Conservation (phyloP, 2,113 vertebrate species). For the Carassius gibelio region DNA sequence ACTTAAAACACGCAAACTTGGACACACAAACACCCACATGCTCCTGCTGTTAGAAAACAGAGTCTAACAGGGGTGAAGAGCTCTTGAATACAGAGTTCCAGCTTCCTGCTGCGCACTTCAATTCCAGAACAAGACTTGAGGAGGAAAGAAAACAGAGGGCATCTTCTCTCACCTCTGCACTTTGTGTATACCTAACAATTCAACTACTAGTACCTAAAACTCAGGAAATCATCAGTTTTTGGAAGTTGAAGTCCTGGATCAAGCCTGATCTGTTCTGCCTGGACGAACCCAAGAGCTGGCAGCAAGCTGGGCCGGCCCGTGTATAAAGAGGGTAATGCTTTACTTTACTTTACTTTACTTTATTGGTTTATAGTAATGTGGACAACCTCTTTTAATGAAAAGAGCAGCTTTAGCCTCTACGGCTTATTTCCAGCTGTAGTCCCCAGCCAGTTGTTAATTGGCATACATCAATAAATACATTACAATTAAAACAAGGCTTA, state of each 20-base stretch:
- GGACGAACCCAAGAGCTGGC: constrained; percentile 20
- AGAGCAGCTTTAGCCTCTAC: too few species aligned
- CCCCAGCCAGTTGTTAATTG: too few species aligned
- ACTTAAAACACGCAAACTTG: not conserved
- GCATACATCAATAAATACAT: too few species aligned
- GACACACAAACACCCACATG: not conserved
- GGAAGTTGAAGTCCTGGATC: constrained; percentile 49
- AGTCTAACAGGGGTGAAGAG: constrained; percentile 50
- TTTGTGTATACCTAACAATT: constrained; percentile 36
- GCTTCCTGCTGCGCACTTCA: constrained; percentile 47
- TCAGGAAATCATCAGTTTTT: constrained; percentile 34
- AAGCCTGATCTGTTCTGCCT: constrained; percentile 51
- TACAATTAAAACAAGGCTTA: too few species aligned
- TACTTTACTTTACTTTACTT: too few species aligned
- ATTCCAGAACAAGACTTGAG: not conserved
- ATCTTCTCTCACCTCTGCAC: constrained; percentile 14
- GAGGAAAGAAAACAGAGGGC: not conserved
- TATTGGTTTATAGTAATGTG: too few species aligned
- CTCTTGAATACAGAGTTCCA: constrained; percentile 36
- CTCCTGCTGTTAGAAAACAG: constrained; percentile 50
- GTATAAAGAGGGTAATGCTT: not conserved
- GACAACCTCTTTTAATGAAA: too few species aligned
- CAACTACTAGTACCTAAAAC: constrained; percentile 19
- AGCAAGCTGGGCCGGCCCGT: not conserved
- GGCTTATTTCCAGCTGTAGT: too few species aligned